Conservation (phyloP, 2,113 vertebrate species). For the Neopipo cinnamomea region DNA sequence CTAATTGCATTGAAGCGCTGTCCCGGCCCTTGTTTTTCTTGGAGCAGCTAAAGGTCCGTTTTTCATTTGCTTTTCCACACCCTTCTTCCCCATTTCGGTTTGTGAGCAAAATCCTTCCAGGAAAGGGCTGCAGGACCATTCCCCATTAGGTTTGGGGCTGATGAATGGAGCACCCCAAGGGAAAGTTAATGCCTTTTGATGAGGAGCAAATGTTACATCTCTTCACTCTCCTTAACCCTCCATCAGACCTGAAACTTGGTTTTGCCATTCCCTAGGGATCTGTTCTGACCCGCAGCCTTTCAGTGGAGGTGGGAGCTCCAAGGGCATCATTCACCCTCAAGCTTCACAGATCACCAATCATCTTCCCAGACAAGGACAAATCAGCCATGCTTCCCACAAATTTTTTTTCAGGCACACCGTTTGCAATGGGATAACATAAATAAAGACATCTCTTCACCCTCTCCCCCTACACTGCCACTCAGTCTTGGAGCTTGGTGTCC, state of each 20-base stretch:
- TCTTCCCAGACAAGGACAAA: background rate
- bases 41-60: background rate
- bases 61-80: background rate
- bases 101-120: background rate
- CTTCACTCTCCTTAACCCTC: background rate
- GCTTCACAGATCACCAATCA: background rate
- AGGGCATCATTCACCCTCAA: background rate
- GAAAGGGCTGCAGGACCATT: background rate
- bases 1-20: background rate
- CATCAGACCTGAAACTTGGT: background rate
- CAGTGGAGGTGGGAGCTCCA: accelerated
- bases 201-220: background rate
- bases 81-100: background rate
- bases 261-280: background rate
- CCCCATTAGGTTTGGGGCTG: background rate
- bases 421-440: background rate
- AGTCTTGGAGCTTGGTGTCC: background rate
- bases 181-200: accelerated
- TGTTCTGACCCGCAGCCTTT: background rate
- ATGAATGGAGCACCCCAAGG: background rate
- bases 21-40: background rate
- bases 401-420: background rate
- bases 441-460: background rate
- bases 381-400: background rate
- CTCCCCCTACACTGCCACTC: too few species aligned